Percentiles rank a stretch among this genome's conserved stretches.
These are phyloP conservation scores for Pseudonaja textilis DNA, from an alignment of 2,113 vertebrate species.

Conservation along the genomic window DNA sequence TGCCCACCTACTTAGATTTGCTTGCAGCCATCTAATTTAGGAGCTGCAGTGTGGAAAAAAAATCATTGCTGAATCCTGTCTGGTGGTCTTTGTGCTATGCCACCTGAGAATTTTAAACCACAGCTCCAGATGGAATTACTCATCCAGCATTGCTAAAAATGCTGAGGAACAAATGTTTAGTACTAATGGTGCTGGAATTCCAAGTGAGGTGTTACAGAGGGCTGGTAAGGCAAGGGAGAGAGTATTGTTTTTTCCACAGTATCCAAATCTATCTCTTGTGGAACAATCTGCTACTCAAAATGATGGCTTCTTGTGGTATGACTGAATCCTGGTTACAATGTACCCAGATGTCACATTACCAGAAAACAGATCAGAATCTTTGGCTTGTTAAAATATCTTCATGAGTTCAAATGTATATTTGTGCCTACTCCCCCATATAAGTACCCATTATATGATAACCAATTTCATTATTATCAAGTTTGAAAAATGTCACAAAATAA, in stretches of 20 bases:
- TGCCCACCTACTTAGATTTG: background rate
- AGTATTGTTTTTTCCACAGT: background rate
- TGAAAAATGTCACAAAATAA: slow-evolving; percentile 8
- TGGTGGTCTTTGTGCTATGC: slow-evolving; percentile 19
- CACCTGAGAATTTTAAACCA: slow-evolving; percentile 15
- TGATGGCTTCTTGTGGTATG: background rate
- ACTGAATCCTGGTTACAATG: background rate
- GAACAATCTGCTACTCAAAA: background rate
- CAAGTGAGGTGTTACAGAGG: slow-evolving; percentile 2
- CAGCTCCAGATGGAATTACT: slow-evolving; percentile 30
- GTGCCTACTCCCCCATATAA: background rate
- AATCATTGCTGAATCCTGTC: background rate
- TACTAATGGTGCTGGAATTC: slow-evolving; percentile 15
- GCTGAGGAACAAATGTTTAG: slow-evolving; percentile 3
- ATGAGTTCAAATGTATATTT: background rate
- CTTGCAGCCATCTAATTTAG: slow-evolving; percentile 1
- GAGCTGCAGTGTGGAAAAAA: background rate
- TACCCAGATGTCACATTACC: background rate
- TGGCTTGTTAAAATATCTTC: background rate
- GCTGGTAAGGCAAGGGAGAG: background rate
- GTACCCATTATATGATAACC: background rate
- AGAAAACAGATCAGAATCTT: background rate
- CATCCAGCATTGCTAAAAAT: slow-evolving; percentile 28
- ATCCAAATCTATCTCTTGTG: background rate
- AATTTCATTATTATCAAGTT: background rate